phyloP scores from a whole-genome alignment of 2,113 vertebrate genomes.

The Tursiops truncatus region DNA sequence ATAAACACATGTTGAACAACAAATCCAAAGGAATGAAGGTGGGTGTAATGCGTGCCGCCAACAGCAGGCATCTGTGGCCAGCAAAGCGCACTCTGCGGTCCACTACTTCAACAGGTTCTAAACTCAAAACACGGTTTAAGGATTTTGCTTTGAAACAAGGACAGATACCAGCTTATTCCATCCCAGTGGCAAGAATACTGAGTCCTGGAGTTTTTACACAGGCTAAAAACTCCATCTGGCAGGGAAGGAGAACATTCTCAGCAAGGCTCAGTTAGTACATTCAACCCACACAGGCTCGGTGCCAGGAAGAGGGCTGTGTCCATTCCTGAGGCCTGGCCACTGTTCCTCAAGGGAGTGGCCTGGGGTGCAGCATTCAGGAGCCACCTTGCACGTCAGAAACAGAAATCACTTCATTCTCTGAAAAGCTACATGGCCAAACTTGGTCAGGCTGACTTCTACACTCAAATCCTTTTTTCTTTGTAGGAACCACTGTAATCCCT shows the following conservation, averaged over 20 bases:
- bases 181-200: neutral
- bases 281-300: neutral
- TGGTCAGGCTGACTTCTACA: neutral
- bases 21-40: neutral
- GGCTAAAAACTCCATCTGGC: neutral
- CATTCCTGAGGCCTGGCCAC: neutral
- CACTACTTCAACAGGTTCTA: neutral
- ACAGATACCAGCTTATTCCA: neutral
- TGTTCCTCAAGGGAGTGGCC: neutral
- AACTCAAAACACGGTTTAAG: neutral
- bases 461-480: neutral
- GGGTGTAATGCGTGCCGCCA: neutral
- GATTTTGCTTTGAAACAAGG: neutral
- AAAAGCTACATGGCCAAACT: conserved; percentile 28
- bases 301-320: neutral
- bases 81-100: neutral
- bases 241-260: neutral
- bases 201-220: neutral
- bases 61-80: neutral
- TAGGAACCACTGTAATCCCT: neutral
- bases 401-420: neutral
- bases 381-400: neutral
- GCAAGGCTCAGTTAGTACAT: neutral
- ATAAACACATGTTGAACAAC: conserved; percentile 14
- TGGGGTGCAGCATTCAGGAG: neutral